phyloP scores from a whole-genome alignment of 1,140 invertebrate genomes.

The Physella acuta region DNA sequence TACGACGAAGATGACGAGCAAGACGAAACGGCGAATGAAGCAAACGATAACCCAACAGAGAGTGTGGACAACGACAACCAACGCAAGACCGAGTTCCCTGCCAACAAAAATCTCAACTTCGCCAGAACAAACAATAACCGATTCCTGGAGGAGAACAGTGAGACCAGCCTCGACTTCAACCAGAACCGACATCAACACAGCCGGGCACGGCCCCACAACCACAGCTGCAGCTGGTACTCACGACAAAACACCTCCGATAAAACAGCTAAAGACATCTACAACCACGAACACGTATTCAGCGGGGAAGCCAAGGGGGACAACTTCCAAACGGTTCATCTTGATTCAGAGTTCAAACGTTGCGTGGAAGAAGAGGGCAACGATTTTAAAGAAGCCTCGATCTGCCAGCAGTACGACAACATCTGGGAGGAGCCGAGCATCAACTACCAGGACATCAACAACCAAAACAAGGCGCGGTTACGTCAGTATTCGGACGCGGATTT shows the following conservation, averaged over 20 bases:
- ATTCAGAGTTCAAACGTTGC: conserved; percentile 16
- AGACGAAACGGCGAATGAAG: background rate
- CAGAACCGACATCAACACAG: conserved; percentile 1
- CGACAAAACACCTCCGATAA: conserved; percentile 24
- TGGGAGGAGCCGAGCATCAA: background rate
- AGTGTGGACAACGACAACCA: conserved; percentile 6
- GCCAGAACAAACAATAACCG: background rate
- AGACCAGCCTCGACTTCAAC: background rate
- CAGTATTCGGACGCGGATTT: conserved; percentile 7
- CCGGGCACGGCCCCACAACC: background rate
- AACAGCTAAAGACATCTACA: conserved; percentile 29
- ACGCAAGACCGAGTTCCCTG: background rate
- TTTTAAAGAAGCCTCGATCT: background rate
- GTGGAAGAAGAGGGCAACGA: conserved; percentile 15
- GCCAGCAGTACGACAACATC: background rate
- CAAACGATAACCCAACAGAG: background rate
- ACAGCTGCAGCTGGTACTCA: conserved; percentile 16
- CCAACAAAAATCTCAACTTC: background rate
- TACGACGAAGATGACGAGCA: conserved; percentile 8
- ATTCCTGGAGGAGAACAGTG: background rate
- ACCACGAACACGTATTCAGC: conserved; percentile 22
- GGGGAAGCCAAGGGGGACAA: background rate
- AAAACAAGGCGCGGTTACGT: background rate
- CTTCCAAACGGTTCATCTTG: conserved; percentile 1
- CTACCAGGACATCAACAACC: background rate